Evolutionary conservation across 2,797 vertebrate genomes (phyloP), one percentile per base, ranked within the genome.

Genomic region (Telmatherina bonti): DNA sequence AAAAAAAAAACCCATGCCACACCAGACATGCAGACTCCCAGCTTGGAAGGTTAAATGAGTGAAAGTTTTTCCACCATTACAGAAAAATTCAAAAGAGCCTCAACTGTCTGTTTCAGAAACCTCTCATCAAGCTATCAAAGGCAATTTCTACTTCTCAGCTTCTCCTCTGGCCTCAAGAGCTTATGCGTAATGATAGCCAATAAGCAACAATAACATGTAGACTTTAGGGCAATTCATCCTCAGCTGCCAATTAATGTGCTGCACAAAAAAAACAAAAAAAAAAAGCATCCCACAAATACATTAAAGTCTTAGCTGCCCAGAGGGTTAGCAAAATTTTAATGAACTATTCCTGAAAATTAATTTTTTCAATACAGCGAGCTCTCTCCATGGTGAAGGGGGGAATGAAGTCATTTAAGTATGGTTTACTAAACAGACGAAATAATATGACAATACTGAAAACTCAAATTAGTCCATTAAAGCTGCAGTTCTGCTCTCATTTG

Each of bases 1-100:
- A 85, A 86, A 77, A 80, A 74, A 70, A 62, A n/a, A n/a, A n/a
- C n/a, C 26, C 16, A 0, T 4, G 62, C 84, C 86, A 83, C 82
- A 85, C 88, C 77, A 30, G 71, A 75, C n/a, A n/a, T n/a, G 72
- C 26, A 31, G 49, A 77, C 74, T 29, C 67, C 22, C 67, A 47
- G 77, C 22, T 59, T 56, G 57, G 30, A n/a, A n/a, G 69, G 6
- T 1, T 2, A 1, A 15, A 8, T 51, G 33, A 73, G 49, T 26
- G 43, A 67, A 45, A 31, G 38, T 29, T 66, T 78, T 75, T 82
- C 79, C 74, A 72, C 70, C 43, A 26, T 55, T 26, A 65, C 15
- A 26, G 35, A 16, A 33, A 24, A 4, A 5, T 76, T 65, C 49
- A 75, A 51, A 63, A 7, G 26, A 2, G 5, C 63, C 29, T 62